Conservation (phyloP, 2,797 vertebrate species). For the Sebastes miniatus region DNA sequence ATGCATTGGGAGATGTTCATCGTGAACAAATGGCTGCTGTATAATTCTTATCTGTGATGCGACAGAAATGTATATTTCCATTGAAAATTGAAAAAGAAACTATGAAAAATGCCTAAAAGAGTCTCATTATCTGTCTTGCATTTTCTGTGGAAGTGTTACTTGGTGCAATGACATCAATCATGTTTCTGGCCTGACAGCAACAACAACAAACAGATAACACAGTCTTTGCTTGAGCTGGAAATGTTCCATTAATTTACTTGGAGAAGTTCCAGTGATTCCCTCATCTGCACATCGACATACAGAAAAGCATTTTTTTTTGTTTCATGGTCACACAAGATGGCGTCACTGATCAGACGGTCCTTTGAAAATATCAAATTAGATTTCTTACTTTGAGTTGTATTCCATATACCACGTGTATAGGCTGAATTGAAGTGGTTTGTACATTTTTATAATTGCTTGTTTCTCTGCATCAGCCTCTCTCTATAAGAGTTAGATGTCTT, state of each 20-base stretch:
- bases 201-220: background rate
- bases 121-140: background rate
- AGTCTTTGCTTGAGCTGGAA: background rate
- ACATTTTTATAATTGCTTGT: background rate
- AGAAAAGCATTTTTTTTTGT: background rate
- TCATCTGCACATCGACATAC: background rate
- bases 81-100: background rate
- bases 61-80: background rate
- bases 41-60: background rate
- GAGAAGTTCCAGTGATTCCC: background rate
- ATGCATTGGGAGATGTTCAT: background rate
- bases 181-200: background rate
- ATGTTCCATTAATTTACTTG: background rate
- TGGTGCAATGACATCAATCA: background rate
- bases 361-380: background rate
- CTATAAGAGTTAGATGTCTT: conserved; percentile 16
- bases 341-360: background rate
- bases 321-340: background rate
- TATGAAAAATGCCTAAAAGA: background rate
- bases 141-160: background rate
- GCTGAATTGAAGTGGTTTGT: background rate
- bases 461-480: conserved; percentile 1
- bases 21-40: background rate
- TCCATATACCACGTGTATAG: background rate
- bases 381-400: background rate